Evolutionary conservation across 1,140 invertebrate genomes (phyloP), one percentile per base, ranked within the genome.

Genomic region (Anastatus disparis): DNA sequence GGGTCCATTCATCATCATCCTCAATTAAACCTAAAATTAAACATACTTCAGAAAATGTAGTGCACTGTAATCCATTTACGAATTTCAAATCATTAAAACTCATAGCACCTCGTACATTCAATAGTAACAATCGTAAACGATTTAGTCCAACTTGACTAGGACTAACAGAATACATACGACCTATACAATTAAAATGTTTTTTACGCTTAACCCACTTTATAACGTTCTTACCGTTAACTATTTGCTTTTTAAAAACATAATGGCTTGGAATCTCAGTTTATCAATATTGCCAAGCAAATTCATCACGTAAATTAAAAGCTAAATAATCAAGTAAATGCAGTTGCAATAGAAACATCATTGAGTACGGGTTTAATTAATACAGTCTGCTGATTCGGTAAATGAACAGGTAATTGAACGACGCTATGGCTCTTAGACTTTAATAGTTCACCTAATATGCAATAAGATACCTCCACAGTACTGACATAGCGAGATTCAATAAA

Each of bases 311-410:
- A 50, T 69, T 69, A 12, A 69, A 40, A 31, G 22, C 66, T 24
- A 69, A 69, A 52, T 69, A 69, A 59, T 69, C 66, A n/a, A 69
- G 9, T 50, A 69, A 44, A 40, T 35, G 22, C 26, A 20, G 59
- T 20, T n/a, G 46, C 4, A 44, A 44, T 48, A 48, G 46, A 20
- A 22, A 9, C 17, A 55, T 72, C 27, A 26, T 50, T 20, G 20
- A 20, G n/a, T 35, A 53, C 48, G n/a, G 53, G 22, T 26, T 24
- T 1, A 31, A 72, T 44, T 20, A 48, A 46, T 8, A 72, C 42
- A 35, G 0, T 68, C 13, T 72, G 71, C 27, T 55, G 27, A 56
- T 72, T 68, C 1, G 48, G 48, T 55, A 68, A 68, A 50, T 63
- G 64, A 8, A 68, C 58, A 1, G 64, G 71, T 31, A 68, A 44